Percentiles rank a stretch among this genome's conserved stretches.
Evolutionary conservation across 2,797 vertebrate species (phyloP).

Genomic region (Acanthurus leucopareius): DNA sequence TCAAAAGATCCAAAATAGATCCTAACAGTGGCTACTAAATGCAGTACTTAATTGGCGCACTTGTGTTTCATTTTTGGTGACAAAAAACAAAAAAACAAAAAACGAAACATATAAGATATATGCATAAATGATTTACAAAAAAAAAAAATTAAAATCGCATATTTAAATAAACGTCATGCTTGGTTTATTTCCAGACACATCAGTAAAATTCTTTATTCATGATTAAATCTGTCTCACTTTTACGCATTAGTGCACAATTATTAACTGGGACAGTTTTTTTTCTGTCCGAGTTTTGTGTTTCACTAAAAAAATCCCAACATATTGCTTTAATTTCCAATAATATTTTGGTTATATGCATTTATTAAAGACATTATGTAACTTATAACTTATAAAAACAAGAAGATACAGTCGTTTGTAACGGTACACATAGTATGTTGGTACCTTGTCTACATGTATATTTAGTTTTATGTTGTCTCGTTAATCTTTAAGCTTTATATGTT

Average conservation of each 20-base stretch:
- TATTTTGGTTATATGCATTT: neutral
- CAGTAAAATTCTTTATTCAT: conserved; percentile 33
- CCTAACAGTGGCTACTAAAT: neutral
- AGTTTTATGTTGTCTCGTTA: conserved; percentile 80
- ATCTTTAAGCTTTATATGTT: conserved; percentile 82
- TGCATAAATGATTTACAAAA: neutral
- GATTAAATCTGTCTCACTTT: conserved; percentile 52
- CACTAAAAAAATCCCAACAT: too few species aligned
- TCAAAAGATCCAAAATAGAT: neutral
- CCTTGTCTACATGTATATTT: conserved; percentile 62
- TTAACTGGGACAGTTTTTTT: conserved; percentile 35
- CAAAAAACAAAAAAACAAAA: too few species aligned
- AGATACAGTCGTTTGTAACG: conserved; percentile 19
- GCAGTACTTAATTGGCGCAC: neutral
- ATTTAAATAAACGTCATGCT: conserved; percentile 15
- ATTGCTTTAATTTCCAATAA: neutral
- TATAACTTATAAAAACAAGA: neutral
- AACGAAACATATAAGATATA: too few species aligned
- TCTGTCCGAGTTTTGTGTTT: neutral
- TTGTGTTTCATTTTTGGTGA: too few species aligned
- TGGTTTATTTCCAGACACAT: neutral
- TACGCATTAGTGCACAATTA: conserved; percentile 53
- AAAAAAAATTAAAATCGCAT: neutral
- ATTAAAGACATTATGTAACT: neutral
- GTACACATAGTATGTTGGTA: conserved; percentile 14